Conservation (phyloP, 2,797 vertebrate species). For the Scolopax bukidnonensis region DNA sequence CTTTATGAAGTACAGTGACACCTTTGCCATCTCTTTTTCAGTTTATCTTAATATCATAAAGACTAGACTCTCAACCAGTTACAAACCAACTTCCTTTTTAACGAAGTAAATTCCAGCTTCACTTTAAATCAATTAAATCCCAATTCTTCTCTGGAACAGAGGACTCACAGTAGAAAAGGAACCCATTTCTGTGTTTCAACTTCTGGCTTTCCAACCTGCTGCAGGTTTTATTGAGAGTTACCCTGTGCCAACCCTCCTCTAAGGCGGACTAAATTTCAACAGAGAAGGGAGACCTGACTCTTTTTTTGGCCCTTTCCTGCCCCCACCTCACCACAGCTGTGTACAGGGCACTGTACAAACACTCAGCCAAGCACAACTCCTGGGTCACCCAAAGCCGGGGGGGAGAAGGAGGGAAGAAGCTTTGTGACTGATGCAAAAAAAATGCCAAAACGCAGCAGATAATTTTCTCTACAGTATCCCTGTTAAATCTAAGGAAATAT, state of each 20-base stretch:
- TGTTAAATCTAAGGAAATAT: slow-evolving; percentile 10
- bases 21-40: not conserved
- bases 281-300: not conserved
- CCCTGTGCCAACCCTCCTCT: not conserved
- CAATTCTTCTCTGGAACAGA: not conserved
- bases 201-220: not conserved
- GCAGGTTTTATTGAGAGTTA: not conserved
- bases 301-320: not conserved
- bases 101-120: not conserved
- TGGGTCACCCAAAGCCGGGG: not conserved
- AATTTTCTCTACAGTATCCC: not conserved
- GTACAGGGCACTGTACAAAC: not conserved
- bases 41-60: not conserved
- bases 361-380: not conserved
- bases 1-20: not conserved
- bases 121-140: not conserved
- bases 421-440: not conserved
- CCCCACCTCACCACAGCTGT: too few relatives aligned
- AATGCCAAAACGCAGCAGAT: not conserved
- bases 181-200: not conserved
- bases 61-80: not conserved
- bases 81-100: not conserved
- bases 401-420: not conserved
- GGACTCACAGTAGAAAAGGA: not conserved
- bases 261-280: not conserved